Evolutionary conservation across 2,888 invertebrate species (phyloP).

Genomic region (Xiphydria camelus): DNA sequence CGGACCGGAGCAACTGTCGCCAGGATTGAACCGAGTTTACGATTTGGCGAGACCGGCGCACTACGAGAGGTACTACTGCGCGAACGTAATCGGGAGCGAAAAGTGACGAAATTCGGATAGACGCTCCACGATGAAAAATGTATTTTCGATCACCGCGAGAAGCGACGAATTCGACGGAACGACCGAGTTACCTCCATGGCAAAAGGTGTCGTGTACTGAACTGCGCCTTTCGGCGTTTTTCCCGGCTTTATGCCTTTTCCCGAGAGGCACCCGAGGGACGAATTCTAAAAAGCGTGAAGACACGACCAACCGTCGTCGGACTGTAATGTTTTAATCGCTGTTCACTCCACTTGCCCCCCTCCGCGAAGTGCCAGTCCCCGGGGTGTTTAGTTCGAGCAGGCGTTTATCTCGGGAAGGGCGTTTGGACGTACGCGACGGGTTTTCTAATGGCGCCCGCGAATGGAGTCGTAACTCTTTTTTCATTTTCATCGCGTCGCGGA

Average conservation of each 20-base stretch:
- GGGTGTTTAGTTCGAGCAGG: slow-evolving; percentile 39
- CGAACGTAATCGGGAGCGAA: no score
- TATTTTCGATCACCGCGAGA: no score
- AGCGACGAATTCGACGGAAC: neutral
- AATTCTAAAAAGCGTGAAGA: slow-evolving; percentile 50
- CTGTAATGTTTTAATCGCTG: slow-evolving; percentile 29
- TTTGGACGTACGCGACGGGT: slow-evolving; percentile 6
- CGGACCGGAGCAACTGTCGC: no score
- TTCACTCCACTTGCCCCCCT: slow-evolving; percentile 36
- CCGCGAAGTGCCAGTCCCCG: neutral
- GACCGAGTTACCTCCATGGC: slow-evolving; percentile 11
- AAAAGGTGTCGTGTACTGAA: slow-evolving; percentile 34
- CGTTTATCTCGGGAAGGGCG: slow-evolving; percentile 10
- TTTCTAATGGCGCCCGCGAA: slow-evolving; percentile 15
- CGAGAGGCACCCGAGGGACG: slow-evolving; percentile 8
- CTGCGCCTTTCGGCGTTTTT: slow-evolving; percentile 20
- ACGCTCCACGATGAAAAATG: no score
- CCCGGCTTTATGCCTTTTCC: no score
- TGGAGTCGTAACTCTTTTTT: no score
- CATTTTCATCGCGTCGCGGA: no score
- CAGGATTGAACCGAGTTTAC: no score
- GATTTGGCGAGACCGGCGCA: no score
- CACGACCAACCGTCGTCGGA: slow-evolving; percentile 18
- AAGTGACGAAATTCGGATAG: no score
- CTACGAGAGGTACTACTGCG: no score